A percentile compares a stretch with the other conserved stretches of the same genome.
Conservation (phyloP, 2,888 invertebrate species). For the Parthenolecanium corni region DNA sequence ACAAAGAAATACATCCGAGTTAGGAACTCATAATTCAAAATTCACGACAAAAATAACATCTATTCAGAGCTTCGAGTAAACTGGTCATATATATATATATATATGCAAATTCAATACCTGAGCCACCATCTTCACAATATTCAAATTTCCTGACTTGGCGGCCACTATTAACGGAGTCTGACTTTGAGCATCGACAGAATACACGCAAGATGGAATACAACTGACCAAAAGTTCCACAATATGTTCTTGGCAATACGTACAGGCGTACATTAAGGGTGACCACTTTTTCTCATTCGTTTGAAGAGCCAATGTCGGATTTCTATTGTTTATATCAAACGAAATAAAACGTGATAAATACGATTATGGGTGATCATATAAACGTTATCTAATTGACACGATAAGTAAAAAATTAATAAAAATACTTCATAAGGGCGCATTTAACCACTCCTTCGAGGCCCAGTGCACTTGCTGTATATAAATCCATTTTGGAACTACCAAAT, state of each 20-base stretch:
- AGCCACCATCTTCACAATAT: slow-evolving; percentile 32
- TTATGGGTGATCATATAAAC: too few relatives aligned
- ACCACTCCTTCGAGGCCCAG: slow-evolving; percentile 29
- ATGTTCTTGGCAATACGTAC: slow-evolving; percentile 32
- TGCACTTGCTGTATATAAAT: slow-evolving; percentile 31
- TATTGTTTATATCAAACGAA: not conserved
- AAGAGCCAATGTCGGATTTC: not conserved
- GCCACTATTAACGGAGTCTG: slow-evolving; percentile 34
- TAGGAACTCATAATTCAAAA: slow-evolving; percentile 13
- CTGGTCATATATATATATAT: too few relatives aligned
- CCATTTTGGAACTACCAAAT: too few relatives aligned
- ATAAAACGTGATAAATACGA: not conserved
- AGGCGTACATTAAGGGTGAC: slow-evolving; percentile 35
- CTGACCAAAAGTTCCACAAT: slow-evolving; percentile 31
- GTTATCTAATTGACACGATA: too few relatives aligned
- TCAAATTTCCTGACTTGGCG: slow-evolving; percentile 31
- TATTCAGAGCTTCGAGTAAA: too few relatives aligned
- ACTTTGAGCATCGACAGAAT: slow-evolving; percentile 29
- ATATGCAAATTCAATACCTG: slow-evolving; percentile 32
- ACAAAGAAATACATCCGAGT: too few relatives aligned
- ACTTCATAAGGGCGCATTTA: slow-evolving; percentile 9
- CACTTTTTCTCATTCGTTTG: slow-evolving; percentile 33
- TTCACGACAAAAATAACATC: slow-evolving; percentile 25
- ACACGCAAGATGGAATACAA: slow-evolving; percentile 30
- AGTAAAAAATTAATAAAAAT: not conserved